Base-by-base conservation (phyloP, 2,113 vertebrate species). In the Podarcis raffonei region DNA sequence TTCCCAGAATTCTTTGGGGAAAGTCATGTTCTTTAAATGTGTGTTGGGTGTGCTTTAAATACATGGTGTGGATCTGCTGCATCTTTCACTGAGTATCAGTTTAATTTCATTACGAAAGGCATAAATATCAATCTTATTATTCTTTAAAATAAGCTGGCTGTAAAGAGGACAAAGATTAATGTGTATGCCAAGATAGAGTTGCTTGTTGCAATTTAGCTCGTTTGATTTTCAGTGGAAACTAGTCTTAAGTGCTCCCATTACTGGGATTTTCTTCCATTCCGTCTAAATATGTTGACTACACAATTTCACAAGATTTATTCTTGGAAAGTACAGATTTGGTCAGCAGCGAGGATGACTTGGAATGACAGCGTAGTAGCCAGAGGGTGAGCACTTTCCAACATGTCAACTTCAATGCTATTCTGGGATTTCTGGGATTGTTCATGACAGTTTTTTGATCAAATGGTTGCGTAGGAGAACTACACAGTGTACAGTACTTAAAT, bases 391-490 rank as follows among this genome's bases (percentile, higher is more conserved):
- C 42, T 86, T 91, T 16, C 87, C 76, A 91, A 42, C 78, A 88
- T 57, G 9, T 81, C 57, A 65, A 80, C 20, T 80, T 66, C 75
- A 27, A 74, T 86, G 68, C 0, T 0, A 6, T 83, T 90, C 77
- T 88, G 77, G 85, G 92, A 92, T 79, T 11, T 0, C 0, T 89
- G 88, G 87, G 3, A 23, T 88, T 86, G 16, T 81, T 93, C 62
- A 37, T 86, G 79, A 72, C 32, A 89, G 12, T 88, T 84, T 74
- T 88, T 92, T 72, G 57, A 91, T 16, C 35, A 90, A 90, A 92
- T 42, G 35, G 68, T 87, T 88, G 25, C n/a, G 88, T 90, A 65
- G 81, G 57, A 72, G 57, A 78, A 91, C 22, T 92, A 16, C n/a
- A 84, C 59, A 8, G 42, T 83, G 2, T 0, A 37, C 37, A 37